These are phyloP conservation scores for Mesembrinibis cayennensis DNA, from an alignment of 2,113 vertebrate genomes.

Conservation along the genomic window DNA sequence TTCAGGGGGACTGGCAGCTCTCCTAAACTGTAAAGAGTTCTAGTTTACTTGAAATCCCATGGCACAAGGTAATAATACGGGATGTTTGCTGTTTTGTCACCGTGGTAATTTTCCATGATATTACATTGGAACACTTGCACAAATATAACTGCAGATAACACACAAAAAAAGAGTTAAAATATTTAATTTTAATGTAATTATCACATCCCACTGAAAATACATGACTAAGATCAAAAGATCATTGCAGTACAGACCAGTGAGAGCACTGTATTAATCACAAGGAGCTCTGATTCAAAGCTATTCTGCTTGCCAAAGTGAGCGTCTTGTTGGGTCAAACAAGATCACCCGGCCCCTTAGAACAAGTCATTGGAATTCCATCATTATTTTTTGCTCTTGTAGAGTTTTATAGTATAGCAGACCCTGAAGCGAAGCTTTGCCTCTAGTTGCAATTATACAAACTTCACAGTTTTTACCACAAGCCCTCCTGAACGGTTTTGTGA, in stretches of 20 bases:
- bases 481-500: constrained; percentile 8
- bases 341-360: neutral
- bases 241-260: neutral
- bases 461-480: constrained; percentile 10
- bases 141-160: neutral
- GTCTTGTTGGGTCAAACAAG: neutral
- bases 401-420: neutral
- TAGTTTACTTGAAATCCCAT: constrained; percentile 34
- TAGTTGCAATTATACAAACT: constrained; percentile 2
- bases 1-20: constrained; percentile 40
- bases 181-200: neutral
- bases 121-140: neutral
- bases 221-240: neutral
- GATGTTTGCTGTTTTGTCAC: constrained; percentile 3
- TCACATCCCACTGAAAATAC: neutral
- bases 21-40: constrained; percentile 50
- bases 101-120: neutral
- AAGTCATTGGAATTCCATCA: neutral
- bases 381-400: neutral
- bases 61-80: neutral
- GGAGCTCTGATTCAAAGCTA: neutral
- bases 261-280: neutral
- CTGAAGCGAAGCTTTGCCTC: constrained; percentile 25
- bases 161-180: neutral
- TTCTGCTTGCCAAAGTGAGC: neutral